A percentile compares a stretch with the other conserved stretches of the same genome.
Conservation (phyloP, 2,888 invertebrate species). For the Exephanes ischioxanthus region DNA sequence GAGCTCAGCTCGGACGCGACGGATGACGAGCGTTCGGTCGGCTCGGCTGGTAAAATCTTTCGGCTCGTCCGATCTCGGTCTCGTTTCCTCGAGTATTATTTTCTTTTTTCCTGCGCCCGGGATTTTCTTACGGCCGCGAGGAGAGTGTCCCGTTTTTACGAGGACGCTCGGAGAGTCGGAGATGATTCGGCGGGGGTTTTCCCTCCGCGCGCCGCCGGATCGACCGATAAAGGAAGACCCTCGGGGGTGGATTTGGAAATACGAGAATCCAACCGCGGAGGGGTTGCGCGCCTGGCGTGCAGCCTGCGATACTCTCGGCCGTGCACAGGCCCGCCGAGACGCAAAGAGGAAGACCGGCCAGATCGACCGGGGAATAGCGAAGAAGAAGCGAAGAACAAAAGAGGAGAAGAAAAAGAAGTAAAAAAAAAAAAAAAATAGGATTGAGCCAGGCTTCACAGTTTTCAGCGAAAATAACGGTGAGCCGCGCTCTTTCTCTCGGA, state of each 20-base stretch:
- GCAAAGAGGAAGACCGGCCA: conserved; percentile 17
- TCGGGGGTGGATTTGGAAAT: conserved; percentile 66
- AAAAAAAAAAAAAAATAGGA: conserved; percentile 35
- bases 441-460: conserved; percentile 55
- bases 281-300: conserved; percentile 28
- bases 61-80: conserved; percentile 1
- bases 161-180: background rate
- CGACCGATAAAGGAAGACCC: conserved; percentile 68
- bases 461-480: conserved; percentile 67
- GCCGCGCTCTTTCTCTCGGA: conserved; percentile 37
- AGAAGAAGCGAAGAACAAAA: conserved; percentile 13
- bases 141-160: conserved; percentile 14
- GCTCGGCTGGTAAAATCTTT: background rate
- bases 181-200: conserved; percentile 41
- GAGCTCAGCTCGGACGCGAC: background rate
- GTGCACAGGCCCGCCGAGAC: conserved; percentile 57
- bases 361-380: conserved; percentile 26
- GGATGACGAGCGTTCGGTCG: background rate
- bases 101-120: background rate
- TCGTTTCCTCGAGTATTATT: conserved; percentile 7
- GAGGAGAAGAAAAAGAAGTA: conserved; percentile 25
- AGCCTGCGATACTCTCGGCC: conserved; percentile 29
- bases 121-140: background rate
- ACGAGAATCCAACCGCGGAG: conserved; percentile 62
- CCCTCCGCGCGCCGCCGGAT: conserved; percentile 61